A percentile compares a stretch with the other conserved stretches of the same genome.
Conservation (phyloP, 2,888 invertebrate genomes). For the Torymus tubicola region DNA sequence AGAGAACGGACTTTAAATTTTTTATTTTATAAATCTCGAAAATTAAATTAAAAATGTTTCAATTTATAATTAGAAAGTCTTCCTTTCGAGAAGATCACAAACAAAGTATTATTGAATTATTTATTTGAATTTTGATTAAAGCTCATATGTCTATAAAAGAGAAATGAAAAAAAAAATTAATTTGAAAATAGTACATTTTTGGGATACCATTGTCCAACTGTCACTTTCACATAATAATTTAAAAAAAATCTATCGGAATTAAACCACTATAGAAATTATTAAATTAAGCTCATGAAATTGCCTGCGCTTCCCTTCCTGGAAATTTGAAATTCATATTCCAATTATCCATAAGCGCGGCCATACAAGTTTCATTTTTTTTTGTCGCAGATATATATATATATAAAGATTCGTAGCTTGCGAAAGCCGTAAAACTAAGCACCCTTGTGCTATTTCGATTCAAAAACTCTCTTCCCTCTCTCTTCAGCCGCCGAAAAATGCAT, state of each 20-base stretch:
- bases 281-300: constrained; percentile 28
- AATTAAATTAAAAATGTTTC: too few species aligned
- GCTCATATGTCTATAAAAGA: too few species aligned
- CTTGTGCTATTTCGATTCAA: constrained; percentile 10
- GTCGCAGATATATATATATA: constrained; percentile 11
- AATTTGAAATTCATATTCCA: constrained; percentile 51
- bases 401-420: background rate
- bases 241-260: background rate
- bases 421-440: constrained; percentile 40
- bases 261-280: constrained; percentile 11
- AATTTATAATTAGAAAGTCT: too few species aligned
- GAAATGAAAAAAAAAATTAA: background rate
- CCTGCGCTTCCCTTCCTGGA: background rate
- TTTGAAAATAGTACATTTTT: background rate
- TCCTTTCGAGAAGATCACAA: too few species aligned
- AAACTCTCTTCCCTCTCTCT: background rate
- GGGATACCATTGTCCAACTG: background rate
- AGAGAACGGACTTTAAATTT: too few species aligned
- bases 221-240: background rate
- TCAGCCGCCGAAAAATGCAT: constrained; percentile 30
- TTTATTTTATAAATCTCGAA: too few species aligned
- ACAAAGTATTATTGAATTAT: too few species aligned
- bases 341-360: constrained; percentile 33
- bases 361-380: constrained; percentile 48
- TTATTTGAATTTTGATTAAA: too few species aligned